Percentiles rank a stretch among this genome's conserved stretches.
phyloP scores from a whole-genome alignment of 2,888 invertebrate species.

The Amaurobius ferox region DNA sequence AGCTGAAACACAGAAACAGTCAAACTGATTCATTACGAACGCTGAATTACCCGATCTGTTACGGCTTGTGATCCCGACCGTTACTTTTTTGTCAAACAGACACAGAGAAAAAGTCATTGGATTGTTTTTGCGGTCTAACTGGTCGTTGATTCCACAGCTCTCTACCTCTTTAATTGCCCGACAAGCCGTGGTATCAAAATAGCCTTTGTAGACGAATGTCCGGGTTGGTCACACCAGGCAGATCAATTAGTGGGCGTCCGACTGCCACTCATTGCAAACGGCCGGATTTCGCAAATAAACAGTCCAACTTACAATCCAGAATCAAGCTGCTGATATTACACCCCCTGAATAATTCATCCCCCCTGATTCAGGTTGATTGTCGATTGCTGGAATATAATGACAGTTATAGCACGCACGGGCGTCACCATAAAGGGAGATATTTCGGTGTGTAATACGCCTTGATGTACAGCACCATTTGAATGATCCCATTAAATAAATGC shows the following conservation, averaged over 20 bases:
- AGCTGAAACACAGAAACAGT: neutral
- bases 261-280: neutral
- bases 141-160: neutral
- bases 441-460: neutral
- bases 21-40: neutral
- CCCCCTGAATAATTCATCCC: neutral
- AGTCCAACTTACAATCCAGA: neutral
- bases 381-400: slow-evolving; percentile 1
- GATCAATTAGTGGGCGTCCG: neutral
- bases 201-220: neutral
- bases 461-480: too few relatives aligned
- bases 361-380: neutral
- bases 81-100: neutral
- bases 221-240: neutral
- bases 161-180: neutral
- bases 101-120: neutral
- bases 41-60: slow-evolving; percentile 2
- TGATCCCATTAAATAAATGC: too few relatives aligned
- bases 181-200: neutral
- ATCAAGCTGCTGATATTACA: neutral
- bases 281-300: neutral
- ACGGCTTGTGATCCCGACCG: slow-evolving; percentile 1
- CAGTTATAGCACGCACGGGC: neutral
- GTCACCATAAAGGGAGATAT: neutral
- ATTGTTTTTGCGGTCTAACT: slow-evolving; percentile 2